Conservation (phyloP, 2,888 invertebrate species). For the Aspidapion aeneum region DNA sequence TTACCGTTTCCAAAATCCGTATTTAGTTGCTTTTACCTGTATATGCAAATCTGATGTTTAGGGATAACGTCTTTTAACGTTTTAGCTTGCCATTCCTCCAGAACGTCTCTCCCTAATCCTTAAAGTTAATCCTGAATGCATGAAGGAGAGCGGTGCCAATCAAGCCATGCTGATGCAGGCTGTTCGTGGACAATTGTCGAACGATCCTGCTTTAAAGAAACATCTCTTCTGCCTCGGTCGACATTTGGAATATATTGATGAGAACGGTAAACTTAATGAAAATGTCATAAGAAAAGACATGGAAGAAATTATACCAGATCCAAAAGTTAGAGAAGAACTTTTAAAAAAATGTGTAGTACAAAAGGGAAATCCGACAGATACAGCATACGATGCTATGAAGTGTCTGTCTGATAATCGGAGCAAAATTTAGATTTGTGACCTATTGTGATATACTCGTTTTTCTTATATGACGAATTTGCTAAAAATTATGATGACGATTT, state of each 20-base stretch:
- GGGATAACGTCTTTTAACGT: no score
- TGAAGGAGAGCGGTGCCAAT: conserved; percentile 20
- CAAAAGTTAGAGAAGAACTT: conserved; percentile 4
- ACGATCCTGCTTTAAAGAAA: conserved; percentile 25
- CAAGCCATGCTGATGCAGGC: conserved; percentile 22
- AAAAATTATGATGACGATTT: neutral
- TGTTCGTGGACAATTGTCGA: conserved; percentile 19
- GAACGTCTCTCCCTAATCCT: conserved; percentile 25
- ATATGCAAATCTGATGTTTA: no score
- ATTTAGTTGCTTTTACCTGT: no score
- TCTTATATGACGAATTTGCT: neutral
- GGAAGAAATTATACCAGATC: conserved; percentile 1
- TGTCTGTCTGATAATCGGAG: conserved; percentile 21
- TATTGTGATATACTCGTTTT: neutral
- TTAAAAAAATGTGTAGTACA: conserved; percentile 17
- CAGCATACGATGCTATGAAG: conserved; percentile 19
- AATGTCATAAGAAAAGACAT: conserved; percentile 14
- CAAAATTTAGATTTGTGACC: neutral
- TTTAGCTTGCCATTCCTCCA: conserved; percentile 20
- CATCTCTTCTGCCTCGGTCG: conserved; percentile 27
- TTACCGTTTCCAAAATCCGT: no score
- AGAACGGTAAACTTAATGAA: conserved; percentile 25
- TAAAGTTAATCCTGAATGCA: conserved; percentile 26
- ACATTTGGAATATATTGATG: conserved; percentile 27
- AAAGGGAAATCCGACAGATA: conserved; percentile 13